phyloP scores from a whole-genome alignment of 2,113 vertebrate species.

The Halichoerus grypus region DNA sequence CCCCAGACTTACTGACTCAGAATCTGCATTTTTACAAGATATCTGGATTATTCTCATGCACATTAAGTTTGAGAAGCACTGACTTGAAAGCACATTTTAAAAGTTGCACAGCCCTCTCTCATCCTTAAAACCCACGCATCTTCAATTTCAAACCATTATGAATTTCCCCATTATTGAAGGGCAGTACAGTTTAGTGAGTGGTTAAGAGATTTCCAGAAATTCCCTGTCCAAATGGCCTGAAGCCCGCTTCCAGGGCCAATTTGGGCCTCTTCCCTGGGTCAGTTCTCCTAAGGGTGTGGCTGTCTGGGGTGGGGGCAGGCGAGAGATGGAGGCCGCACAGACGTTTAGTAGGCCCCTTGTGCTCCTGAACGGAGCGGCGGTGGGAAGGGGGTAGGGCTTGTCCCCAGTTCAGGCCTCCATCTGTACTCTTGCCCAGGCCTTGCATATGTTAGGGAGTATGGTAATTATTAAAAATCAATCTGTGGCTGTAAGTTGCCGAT shows the following conservation, averaged over 20 bases:
- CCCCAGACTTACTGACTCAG: background rate
- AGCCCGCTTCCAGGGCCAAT: background rate
- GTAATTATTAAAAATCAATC: constrained; percentile 60
- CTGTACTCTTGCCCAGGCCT: background rate
- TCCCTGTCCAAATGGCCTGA: background rate
- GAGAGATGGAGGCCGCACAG: background rate
- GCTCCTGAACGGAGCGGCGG: background rate
- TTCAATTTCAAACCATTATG: constrained; percentile 4
- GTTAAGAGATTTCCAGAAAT: constrained; percentile 14
- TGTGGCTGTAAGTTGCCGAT: background rate
- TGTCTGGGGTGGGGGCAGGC: background rate
- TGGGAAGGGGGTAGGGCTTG: background rate
- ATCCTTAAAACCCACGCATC: background rate
- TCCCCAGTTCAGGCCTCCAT: background rate
- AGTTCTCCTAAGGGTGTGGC: background rate
- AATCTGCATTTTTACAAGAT: constrained; percentile 8
- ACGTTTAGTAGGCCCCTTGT: background rate
- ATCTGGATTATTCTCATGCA: background rate
- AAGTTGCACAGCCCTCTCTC: background rate
- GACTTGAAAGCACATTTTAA: constrained; percentile 33
- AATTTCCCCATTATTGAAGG: background rate
- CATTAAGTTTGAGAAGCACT: background rate
- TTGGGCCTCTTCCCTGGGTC: background rate
- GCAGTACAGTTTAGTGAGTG: background rate
- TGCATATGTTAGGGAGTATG: background rate